Percentiles rank a stretch among this genome's conserved stretches.
Conservation (phyloP, 2,797 vertebrate genomes). For the Paedocypris micromegethes region DNA sequence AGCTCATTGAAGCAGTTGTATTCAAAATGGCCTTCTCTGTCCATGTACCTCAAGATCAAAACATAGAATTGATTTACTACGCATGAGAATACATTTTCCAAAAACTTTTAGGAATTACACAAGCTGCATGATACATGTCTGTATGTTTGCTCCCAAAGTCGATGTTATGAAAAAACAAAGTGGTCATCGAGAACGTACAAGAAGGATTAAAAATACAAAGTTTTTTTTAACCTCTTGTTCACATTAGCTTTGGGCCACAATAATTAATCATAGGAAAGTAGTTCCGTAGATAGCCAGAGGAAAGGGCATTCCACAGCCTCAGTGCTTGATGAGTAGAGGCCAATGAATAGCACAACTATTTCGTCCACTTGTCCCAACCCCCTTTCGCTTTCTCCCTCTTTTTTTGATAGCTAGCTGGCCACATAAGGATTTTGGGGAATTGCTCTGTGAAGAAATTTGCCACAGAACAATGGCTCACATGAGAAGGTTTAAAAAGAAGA, state of each 20-base stretch:
- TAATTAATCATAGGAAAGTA: conserved; percentile 63
- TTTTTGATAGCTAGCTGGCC: conserved; percentile 51
- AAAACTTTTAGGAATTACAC: background rate
- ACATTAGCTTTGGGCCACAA: conserved; percentile 46
- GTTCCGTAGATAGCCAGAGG: conserved; percentile 65
- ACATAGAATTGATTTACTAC: background rate
- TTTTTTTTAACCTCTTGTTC: conserved; percentile 43
- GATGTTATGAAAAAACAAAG: too few species aligned
- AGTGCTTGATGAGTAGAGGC: conserved; percentile 71
- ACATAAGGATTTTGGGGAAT: conserved; percentile 62
- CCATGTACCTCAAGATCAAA: background rate
- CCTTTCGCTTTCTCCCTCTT: conserved; percentile 46
- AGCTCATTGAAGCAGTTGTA: conserved; percentile 47
- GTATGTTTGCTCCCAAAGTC: too few species aligned
- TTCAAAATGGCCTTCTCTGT: conserved; percentile 23
- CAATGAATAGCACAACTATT: conserved; percentile 70
- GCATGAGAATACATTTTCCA: background rate
- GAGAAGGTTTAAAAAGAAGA: too few species aligned
- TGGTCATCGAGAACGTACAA: too few species aligned
- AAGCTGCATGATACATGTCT: background rate
- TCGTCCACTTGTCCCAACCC: conserved; percentile 55
- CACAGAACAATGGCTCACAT: too few species aligned
- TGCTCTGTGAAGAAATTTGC: conserved; percentile 53
- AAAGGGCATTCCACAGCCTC: conserved; percentile 71
- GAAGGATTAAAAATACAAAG: background rate